Conservation (phyloP, 2,113 vertebrate genomes). For the Montifringilla adamsi region DNA sequence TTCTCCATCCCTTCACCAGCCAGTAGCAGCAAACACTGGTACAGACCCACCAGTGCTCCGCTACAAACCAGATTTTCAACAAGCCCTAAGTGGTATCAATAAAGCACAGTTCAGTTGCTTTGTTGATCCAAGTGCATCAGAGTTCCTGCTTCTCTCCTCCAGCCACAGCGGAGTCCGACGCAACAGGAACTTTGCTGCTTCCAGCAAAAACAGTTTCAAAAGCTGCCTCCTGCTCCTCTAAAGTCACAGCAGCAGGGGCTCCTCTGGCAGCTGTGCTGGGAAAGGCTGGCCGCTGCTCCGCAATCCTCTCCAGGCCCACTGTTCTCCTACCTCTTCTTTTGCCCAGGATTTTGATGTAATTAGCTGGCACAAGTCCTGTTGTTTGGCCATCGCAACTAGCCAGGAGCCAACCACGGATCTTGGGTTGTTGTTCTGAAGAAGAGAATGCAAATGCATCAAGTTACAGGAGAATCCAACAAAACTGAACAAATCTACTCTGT, state of each 20-base stretch:
- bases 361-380: conserved; percentile 91
- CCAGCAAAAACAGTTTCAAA: conserved; percentile 87
- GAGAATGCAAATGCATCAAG: not conserved
- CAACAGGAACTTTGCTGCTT: conserved; percentile 57
- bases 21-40: conserved; percentile 59
- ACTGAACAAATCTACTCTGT: not conserved
- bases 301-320: conserved; percentile 71
- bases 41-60: conserved; percentile 55
- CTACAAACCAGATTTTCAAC: conserved; percentile 43
- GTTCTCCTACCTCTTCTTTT: conserved; percentile 88
- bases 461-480: not conserved
- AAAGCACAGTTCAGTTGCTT: conserved; percentile 43
- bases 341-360: conserved; percentile 93
- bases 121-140: conserved; percentile 66
- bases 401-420: conserved; percentile 93
- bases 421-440: conserved; percentile 88
- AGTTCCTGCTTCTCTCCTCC: conserved; percentile 80
- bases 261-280: conserved; percentile 32
- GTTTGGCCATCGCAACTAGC: conserved; percentile 89
- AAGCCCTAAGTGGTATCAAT: conserved; percentile 40
- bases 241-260: conserved; percentile 43
- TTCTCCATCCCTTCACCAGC: conserved; percentile 15
- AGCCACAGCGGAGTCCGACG: conserved; percentile 53
- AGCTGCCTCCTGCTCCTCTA: conserved; percentile 78
- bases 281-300: conserved; percentile 65